Evolutionary conservation across 1,140 invertebrate genomes (phyloP).

Genomic region (Cotesia typhae): DNA sequence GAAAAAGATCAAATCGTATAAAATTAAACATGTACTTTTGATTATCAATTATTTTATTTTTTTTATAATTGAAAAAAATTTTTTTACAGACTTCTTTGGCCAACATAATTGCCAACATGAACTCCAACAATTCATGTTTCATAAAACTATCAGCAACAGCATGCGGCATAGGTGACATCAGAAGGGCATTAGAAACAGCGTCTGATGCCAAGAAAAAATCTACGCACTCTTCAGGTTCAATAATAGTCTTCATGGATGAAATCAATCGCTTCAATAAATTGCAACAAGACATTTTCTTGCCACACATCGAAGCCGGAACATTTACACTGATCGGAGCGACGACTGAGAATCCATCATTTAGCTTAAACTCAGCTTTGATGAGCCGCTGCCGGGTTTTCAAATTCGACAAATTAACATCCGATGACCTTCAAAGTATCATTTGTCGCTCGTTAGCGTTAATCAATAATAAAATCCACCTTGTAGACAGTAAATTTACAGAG

Average conservation of each 20-base stretch:
- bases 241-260: conserved; percentile 88
- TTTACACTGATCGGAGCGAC: conserved; percentile 86
- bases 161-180: conserved; percentile 81
- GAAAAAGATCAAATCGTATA: no score
- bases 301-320: conserved; percentile 82
- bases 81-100: conserved; percentile 76
- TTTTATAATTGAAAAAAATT: conserved; percentile 36
- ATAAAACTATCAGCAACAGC: conserved; percentile 79
- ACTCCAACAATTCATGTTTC: conserved; percentile 70
- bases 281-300: conserved; percentile 81
- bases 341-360: conserved; percentile 89
- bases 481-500: conserved; percentile 42
- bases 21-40: neutral
- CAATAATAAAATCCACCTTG: conserved; percentile 44
- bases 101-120: conserved; percentile 77
- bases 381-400: conserved; percentile 81
- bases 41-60: conserved; percentile 35
- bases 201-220: conserved; percentile 72
- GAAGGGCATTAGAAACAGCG: conserved; percentile 77
- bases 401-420: conserved; percentile 74
- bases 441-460: conserved; percentile 66
- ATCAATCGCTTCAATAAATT: conserved; percentile 88
- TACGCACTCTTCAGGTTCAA: conserved; percentile 70
- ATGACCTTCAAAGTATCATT: conserved; percentile 73
- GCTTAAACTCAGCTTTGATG: conserved; percentile 81